phyloP scores from a whole-genome alignment of 1,140 invertebrate genomes.

The Eupeodes corollae region DNA sequence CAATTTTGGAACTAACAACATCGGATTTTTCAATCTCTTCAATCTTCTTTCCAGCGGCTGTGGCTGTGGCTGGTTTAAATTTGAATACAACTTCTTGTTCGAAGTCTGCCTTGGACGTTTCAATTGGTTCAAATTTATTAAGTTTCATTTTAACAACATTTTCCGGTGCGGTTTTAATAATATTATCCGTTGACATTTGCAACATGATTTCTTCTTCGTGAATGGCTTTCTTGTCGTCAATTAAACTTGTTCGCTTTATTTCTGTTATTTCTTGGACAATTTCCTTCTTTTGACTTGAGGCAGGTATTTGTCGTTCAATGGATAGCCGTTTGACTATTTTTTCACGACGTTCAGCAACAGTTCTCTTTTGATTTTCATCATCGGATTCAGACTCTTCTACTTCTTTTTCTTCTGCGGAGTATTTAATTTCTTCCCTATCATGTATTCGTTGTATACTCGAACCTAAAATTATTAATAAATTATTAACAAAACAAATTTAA shows the following conservation, averaged over 20 bases:
- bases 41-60: slow-evolving; percentile 31
- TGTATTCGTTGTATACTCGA: slow-evolving; percentile 39
- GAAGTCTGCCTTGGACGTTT: slow-evolving; percentile 34
- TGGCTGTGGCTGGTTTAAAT: slow-evolving; percentile 29
- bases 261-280: slow-evolving; percentile 55
- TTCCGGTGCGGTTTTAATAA: slow-evolving; percentile 34
- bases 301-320: slow-evolving; percentile 49
- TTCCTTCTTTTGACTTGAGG: slow-evolving; percentile 54
- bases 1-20: slow-evolving; percentile 22
- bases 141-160: slow-evolving; percentile 37
- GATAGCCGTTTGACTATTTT: slow-evolving; percentile 59
- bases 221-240: slow-evolving; percentile 46
- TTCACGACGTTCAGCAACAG: slow-evolving; percentile 54
- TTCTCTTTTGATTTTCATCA: slow-evolving; percentile 53
- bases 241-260: slow-evolving; percentile 52
- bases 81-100: slow-evolving; percentile 35
- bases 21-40: slow-evolving; percentile 9
- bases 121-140: slow-evolving; percentile 29
- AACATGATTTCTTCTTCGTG: slow-evolving; percentile 42
- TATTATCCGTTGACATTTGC: slow-evolving; percentile 36
- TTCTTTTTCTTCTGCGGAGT: slow-evolving; percentile 60
- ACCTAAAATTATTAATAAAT: slow-evolving; percentile 13
- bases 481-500: not conserved
- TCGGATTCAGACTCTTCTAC: slow-evolving; percentile 44
- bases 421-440: slow-evolving; percentile 55